A percentile compares a stretch with the other conserved stretches of the same genome.
Evolutionary conservation across 1,140 invertebrate species (phyloP).

Genomic region (Rhyacophila brunnea): DNA sequence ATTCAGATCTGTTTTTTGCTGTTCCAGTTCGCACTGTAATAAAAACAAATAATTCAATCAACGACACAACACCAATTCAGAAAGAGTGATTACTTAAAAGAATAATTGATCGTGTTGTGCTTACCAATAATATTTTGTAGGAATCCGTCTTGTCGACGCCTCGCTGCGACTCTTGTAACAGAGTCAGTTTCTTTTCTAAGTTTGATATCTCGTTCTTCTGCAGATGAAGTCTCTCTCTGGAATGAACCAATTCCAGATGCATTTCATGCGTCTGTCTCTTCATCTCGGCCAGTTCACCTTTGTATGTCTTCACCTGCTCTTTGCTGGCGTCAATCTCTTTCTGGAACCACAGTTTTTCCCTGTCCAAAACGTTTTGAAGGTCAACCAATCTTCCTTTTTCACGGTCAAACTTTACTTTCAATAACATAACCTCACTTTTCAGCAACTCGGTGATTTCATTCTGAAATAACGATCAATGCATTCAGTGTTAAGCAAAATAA

Average conservation of each 20-base stretch:
- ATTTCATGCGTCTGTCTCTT: slow-evolving; percentile 53
- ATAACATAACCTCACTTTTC: slow-evolving; percentile 50
- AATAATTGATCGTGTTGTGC: not conserved
- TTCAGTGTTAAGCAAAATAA: not conserved
- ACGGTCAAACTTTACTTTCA: slow-evolving; percentile 53
- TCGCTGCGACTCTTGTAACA: slow-evolving; percentile 16
- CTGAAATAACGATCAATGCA: no score
- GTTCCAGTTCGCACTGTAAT: slow-evolving; percentile 39
- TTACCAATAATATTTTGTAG: slow-evolving; percentile 28
- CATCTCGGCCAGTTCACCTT: slow-evolving; percentile 50
- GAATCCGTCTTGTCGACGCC: slow-evolving; percentile 19
- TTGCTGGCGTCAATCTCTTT: slow-evolving; percentile 56
- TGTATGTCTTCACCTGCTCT: slow-evolving; percentile 56
- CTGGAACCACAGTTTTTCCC: slow-evolving; percentile 50
- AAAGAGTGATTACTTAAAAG: no score
- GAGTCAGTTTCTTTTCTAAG: slow-evolving; percentile 25
- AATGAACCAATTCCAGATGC: slow-evolving; percentile 51
- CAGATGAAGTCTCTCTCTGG: slow-evolving; percentile 41
- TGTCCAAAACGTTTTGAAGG: slow-evolving; percentile 45
- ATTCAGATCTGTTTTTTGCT: slow-evolving; percentile 38
- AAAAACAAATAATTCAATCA: not conserved
- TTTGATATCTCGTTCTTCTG: slow-evolving; percentile 37
- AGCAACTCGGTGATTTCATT: slow-evolving; percentile 49
- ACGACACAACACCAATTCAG: not conserved
- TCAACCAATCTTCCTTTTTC: slow-evolving; percentile 50